Evolutionary conservation across 2,888 invertebrate genomes (phyloP).

Genomic region (Cremastinae sp.): DNA sequence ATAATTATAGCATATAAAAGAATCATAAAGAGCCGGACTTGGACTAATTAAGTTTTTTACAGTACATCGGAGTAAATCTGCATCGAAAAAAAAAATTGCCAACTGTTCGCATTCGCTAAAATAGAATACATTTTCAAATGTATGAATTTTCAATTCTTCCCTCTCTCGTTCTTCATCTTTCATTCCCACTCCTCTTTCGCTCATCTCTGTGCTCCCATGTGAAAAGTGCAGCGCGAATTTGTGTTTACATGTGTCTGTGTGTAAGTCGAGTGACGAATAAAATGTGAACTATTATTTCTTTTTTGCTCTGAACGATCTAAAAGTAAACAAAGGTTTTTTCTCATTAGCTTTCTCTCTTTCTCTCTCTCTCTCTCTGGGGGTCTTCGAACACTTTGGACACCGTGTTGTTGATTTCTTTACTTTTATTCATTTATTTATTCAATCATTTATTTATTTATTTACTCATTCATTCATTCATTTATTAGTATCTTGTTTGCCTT

Average conservation of each 20-base stretch:
- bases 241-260: conserved; percentile 16
- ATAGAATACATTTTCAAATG: conserved; percentile 43
- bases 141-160: conserved; percentile 41
- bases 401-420: conserved; percentile 30
- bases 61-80: conserved; percentile 34
- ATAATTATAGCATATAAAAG: not conserved
- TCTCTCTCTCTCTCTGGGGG: conserved; percentile 6
- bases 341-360: too few species aligned
- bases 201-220: conserved; percentile 23
- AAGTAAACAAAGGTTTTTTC: conserved; percentile 17
- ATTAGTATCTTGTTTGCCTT: too few species aligned
- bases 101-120: conserved; percentile 33
- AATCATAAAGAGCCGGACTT: conserved; percentile 10
- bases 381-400: conserved; percentile 53
- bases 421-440: not conserved
- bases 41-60: conserved; percentile 32
- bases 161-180: conserved; percentile 16
- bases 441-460: too few species aligned
- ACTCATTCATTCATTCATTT: too few species aligned
- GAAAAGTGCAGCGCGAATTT: not conserved
- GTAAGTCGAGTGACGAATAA: conserved; percentile 52
- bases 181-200: conserved; percentile 11
- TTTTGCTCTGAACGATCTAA: conserved; percentile 27
- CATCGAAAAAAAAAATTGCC: conserved; percentile 29
- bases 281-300: conserved; percentile 24